Evolutionary conservation across 92 coral and sea anemone species (phyloP).

Genomic region (Actinostola sp.): DNA sequence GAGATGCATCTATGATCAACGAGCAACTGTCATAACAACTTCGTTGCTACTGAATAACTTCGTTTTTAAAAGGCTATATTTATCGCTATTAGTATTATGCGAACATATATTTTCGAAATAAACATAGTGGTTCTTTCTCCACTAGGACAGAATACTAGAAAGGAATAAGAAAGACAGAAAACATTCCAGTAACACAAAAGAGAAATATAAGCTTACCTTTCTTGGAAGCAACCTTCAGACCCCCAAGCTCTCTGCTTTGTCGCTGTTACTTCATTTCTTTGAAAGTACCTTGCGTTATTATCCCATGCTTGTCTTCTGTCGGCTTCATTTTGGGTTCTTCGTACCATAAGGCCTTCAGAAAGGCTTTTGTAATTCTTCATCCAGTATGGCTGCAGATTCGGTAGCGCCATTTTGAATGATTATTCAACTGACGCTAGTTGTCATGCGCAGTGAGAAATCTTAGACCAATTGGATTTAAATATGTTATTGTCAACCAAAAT

Average conservation of each 20-base stretch:
- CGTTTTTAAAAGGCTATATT: no score
- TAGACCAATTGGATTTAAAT: neutral
- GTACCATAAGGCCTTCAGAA: constrained; percentile 90
- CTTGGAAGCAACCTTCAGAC: constrained; percentile 80
- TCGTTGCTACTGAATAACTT: neutral
- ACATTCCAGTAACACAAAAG: constrained; percentile 3
- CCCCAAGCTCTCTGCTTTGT: constrained; percentile 99
- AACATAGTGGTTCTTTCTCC: no score
- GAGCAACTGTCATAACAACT: constrained; percentile 6
- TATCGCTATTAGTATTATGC: no score
- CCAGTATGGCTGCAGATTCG: constrained; percentile 99
- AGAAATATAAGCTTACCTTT: constrained; percentile 64
- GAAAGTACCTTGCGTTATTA: constrained; percentile 86
- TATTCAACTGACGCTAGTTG: constrained; percentile 41
- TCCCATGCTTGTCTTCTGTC: constrained; percentile 95
- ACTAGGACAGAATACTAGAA: no score
- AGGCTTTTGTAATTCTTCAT: constrained; percentile 91
- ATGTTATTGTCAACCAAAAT: neutral
- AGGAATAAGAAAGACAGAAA: neutral
- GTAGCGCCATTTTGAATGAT: constrained; percentile 97
- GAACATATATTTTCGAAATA: no score
- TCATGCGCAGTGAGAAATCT: constrained; percentile 24
- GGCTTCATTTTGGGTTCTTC: constrained; percentile 93
- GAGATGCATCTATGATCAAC: neutral
- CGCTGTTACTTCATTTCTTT: constrained; percentile 88